phyloP scores from a whole-genome alignment of 2,888 invertebrate genomes.

The Cepaea hortensis region DNA sequence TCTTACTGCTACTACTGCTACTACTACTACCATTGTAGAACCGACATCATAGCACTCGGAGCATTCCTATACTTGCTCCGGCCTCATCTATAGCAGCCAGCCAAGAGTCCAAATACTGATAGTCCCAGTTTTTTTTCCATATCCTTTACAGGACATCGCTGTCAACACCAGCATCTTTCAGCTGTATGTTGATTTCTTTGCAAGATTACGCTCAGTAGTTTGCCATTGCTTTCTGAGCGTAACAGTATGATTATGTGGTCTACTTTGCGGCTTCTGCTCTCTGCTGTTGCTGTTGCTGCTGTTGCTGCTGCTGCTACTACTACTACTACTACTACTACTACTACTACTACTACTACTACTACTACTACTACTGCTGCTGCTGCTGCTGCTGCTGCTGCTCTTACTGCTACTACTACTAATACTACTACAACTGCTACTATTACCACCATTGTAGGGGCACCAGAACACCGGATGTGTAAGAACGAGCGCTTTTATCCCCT shows the following conservation, averaged over 20 bases:
- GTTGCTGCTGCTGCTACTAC: neutral
- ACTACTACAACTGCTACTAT: neutral
- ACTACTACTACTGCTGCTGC: neutral
- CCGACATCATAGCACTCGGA: too few species aligned
- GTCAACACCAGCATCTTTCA: too few species aligned
- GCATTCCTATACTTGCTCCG: too few species aligned
- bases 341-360: constrained; percentile 4
- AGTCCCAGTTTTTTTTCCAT: too few species aligned
- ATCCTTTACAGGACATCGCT: too few species aligned
- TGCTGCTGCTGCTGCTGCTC: neutral
- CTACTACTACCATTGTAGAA: neutral
- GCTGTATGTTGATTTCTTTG: too few species aligned
- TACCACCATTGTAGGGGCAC: neutral
- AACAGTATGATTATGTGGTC: too few species aligned
- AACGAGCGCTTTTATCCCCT: too few species aligned
- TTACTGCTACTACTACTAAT: neutral
- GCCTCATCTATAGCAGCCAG: neutral
- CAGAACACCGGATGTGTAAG: too few species aligned
- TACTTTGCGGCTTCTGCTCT: too few species aligned
- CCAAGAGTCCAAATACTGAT: neutral
- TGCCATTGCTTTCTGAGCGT: too few species aligned
- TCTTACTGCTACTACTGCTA: neutral
- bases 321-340: neutral
- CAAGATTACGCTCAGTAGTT: too few species aligned
- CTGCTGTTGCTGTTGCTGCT: neutral